Evolutionary conservation across 2,888 invertebrate species (phyloP), one percentile per base, ranked within the genome.

Genomic region (Hyppa rectilinea): DNA sequence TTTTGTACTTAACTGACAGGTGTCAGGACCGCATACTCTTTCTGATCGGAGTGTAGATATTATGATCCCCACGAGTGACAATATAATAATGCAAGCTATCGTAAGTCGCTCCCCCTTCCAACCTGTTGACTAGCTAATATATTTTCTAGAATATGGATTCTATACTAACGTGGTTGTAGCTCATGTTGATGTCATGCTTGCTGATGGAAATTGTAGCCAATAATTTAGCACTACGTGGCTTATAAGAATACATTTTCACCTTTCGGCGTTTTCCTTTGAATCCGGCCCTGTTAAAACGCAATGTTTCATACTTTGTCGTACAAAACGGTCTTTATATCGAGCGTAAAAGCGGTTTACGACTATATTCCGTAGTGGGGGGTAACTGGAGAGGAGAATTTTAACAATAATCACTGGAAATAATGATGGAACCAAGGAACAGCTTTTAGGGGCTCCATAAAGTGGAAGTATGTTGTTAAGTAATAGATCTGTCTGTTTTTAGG

Each of bases 281-380:
- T 80, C 12, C 75, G 5, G 3, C 64, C 78, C 82, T 78, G 83
- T 50, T 38, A 47, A 47, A 82, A 61, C 55, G n/a, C 43, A 77
- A 75, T 80, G 69, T 69, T 80, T 74, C 80, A 74, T 79, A 85
- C 83, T 80, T 84, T 86, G 85, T 85, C 71, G 74, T 81, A 81
- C 80, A 83, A 80, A 86, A 81, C 58, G 71, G 71, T 72, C 73
- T 85, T 83, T 83, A 83, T 81, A 81, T 85, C 64, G 80, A 82
- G 78, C 87, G 74, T 87, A 82, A 87, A 87, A 82, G 70, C 81
- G 73, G 74, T 87, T 87, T 87, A 87, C 78, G 81, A 76, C 81
- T 70, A 69, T 68, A 59, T 82, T 73, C 56, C 64, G 53, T 34
- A 40, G 50, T 34, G 50, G 59, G 59, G 61, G 52, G 60, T 56